phyloP scores from a whole-genome alignment of 2,113 vertebrate genomes.

The Pluvialis apricaria region DNA sequence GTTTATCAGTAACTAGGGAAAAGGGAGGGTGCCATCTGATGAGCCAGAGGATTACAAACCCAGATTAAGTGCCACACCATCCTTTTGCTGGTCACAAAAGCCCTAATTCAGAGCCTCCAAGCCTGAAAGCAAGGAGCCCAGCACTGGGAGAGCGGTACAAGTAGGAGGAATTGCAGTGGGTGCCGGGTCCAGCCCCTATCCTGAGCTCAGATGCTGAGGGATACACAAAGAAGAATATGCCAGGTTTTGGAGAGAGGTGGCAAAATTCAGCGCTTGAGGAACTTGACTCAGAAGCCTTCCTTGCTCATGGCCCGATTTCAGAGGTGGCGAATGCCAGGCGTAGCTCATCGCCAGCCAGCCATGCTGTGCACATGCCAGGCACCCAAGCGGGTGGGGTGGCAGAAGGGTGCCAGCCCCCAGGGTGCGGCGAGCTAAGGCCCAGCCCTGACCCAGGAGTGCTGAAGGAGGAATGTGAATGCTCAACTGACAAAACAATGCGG shows the following conservation, averaged over 20 bases:
- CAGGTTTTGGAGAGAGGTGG: neutral
- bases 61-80: neutral
- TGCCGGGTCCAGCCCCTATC: neutral
- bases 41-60: neutral
- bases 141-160: neutral
- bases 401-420: neutral
- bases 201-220: neutral
- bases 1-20: neutral
- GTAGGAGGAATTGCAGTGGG: neutral
- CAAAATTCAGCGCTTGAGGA: neutral
- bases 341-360: neutral
- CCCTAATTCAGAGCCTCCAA: neutral
- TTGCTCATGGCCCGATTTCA: rapidly evolving
- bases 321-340: neutral
- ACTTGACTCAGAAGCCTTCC: neutral
- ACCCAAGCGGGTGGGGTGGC: neutral
- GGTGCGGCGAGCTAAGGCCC: neutral
- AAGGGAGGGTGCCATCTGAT: neutral
- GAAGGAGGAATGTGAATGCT: neutral
- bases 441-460: neutral
- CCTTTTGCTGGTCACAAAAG: neutral
- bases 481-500: neutral
- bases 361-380: neutral
- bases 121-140: neutral
- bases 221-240: neutral